Base-by-base conservation (phyloP, 2,888 invertebrate species). In the Cephus pygmeus region DNA sequence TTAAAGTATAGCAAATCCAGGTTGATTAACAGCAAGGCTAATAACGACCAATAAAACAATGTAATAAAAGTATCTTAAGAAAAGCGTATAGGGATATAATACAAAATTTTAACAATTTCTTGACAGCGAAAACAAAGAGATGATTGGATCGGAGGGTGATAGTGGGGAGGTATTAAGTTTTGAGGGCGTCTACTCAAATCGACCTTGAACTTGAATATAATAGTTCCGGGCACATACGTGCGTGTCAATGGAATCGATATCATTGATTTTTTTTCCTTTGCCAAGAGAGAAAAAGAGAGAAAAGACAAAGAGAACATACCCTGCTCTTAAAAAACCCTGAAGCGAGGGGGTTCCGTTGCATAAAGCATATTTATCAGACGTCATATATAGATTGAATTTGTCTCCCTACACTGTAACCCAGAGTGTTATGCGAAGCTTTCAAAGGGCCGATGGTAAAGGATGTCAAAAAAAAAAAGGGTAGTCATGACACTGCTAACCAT, bases 311-410 rank as follows among this genome's bases (percentile, higher is more conserved):
- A 80, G 84, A 83, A 81, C 79, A 82, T 81, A 84, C 82, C 82
- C 92, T 92, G 81, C 40, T 84, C 69, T 81, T 83, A 83, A 80
- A 81, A 83, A 86, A 89, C 91, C 89, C 73, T 75, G 68, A 69
- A 69, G 85, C 86, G 87, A 86, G 89, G 90, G 91, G 56, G 56
- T 23, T 9, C 23, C 56, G 56, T 56, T 56, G 56, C 23, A 56
- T 33, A 89, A 80, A 81, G 82, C 76, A 78, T 78, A 78, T 78
- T 78, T 75, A 56, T 75, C 40, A 73, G 75, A 31, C 75, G 31
- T 68, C 69, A 76, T 40, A 73, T 76, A 78, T 78, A 76, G 78
- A 78, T 78, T 78, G 78, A 78, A 78, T 78, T 78, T 78, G 73
- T 78, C 78, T 75, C 78, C 30, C 33, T 34, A 40, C 74, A 40